A percentile compares a stretch with the other conserved stretches of the same genome.
Evolutionary conservation across 2,888 invertebrate species (phyloP).

Genomic region (Cheilosia impressa): DNA sequence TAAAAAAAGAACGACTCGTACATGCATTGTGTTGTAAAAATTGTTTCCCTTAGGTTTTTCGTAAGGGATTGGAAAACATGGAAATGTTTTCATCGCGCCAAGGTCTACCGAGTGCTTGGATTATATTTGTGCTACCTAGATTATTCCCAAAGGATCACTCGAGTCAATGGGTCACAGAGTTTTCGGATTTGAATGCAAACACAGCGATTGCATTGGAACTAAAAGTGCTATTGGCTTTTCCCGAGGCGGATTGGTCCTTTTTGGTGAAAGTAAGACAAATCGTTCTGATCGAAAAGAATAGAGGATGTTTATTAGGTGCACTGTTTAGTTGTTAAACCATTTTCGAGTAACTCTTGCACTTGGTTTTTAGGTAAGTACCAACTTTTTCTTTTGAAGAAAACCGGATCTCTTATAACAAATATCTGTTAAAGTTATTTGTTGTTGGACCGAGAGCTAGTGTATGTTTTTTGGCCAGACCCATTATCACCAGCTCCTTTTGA

Average conservation of each 20-base stretch:
- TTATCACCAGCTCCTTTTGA: no score
- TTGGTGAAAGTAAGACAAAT: conserved; percentile 87
- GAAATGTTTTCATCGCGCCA: conserved; percentile 85
- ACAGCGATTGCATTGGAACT: conserved; percentile 89
- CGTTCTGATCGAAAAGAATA: no score
- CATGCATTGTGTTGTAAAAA: not conserved
- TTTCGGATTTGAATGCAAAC: conserved; percentile 85
- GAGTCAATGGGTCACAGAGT: conserved; percentile 82
- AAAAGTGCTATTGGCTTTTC: conserved; percentile 89
- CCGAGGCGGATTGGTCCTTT: conserved; percentile 91
- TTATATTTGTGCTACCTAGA: conserved; percentile 88
- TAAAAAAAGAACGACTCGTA: conserved; percentile 33
- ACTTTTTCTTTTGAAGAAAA: no score
- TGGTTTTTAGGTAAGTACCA: no score
- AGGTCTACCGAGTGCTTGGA: conserved; percentile 88
- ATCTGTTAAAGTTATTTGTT: no score
- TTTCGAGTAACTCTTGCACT: no score
- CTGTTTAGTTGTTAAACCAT: no score
- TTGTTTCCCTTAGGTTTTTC: conserved; percentile 83
- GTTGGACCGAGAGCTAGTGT: no score
- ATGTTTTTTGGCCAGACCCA: no score
- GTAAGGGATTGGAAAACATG: conserved; percentile 85
- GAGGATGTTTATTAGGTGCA: no score
- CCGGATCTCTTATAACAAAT: no score
- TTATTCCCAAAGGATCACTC: conserved; percentile 84